Evolutionary conservation across 1,140 invertebrate genomes (phyloP), one percentile per base, ranked within the genome.

Genomic region (Xylocopa sonorina): DNA sequence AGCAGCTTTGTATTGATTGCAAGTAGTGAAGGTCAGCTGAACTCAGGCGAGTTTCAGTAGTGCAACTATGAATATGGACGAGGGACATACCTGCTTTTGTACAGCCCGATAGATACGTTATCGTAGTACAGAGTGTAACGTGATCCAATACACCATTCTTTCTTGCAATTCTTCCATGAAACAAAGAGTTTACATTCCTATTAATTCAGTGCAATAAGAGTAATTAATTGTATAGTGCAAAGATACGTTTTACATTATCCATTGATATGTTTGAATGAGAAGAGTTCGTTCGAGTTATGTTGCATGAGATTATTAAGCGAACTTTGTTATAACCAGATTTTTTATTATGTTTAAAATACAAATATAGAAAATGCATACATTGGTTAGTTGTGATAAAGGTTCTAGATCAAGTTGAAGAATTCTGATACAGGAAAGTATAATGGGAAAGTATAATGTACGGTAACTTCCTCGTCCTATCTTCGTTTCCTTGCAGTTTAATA

Each of bases 11-110:
- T 64, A 81, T 78, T 27, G 80, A 72, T 81, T 72, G 51, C 27
- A 64, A 81, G 80, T 78, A 72, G 67, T 63, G 50, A 78, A 78
- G 67, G 75, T 81, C 75, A 72, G 46, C 57, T 9, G 60, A 63
- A 51, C 46, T 71, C 75, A 27, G 67, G 50, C 80, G 29, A 66
- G 58, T 57, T 72, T 81, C 67, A 81, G 75, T 78, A 81, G 75
- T 66, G 53, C 58, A 46, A 78, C 67, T 66, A 69, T 38, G 72
- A 80, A 80, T 76, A 67, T 34, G 32, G 58, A n/a, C 29, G 51
- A 58, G 72, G 57, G 1, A 46, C n/a, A 18, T 29, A 34, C n/a
- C 27, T 18, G 9, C 41, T 64, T 79, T 73, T 57, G 18, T 38
- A 9, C 6, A 53, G 16, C 9, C 58, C 32, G 16, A 34, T 50